A percentile compares a stretch with the other conserved stretches of the same genome.
These are phyloP conservation scores for Phalanger gymnotis DNA, from an alignment of 2,797 vertebrate species.

Conservation along the genomic window DNA sequence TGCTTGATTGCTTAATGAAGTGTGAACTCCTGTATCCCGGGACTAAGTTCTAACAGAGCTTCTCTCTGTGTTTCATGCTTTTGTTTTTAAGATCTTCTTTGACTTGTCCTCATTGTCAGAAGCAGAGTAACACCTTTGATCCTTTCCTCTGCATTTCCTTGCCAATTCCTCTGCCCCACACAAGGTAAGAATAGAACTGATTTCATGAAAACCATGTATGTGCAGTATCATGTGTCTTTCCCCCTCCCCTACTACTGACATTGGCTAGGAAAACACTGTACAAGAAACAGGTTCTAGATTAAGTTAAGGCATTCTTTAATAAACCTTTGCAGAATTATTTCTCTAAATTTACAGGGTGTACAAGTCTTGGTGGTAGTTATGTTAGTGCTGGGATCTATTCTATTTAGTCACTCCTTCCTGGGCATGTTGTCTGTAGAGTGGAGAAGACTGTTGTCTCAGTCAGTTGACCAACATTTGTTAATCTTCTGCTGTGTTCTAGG, in stretches of 20 bases:
- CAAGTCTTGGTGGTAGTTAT: neutral
- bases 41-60: neutral
- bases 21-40: neutral
- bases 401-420: neutral
- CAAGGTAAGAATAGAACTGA: slow-evolving; percentile 88
- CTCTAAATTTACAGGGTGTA: neutral
- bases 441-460: neutral
- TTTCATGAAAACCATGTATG: neutral
- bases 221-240: neutral
- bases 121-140: slow-evolving; percentile 99
- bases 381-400: neutral
- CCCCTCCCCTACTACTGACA: neutral
- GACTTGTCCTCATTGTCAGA: slow-evolving; percentile 99
- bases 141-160: slow-evolving; percentile 99
- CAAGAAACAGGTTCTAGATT: neutral
- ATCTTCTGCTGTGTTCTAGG: neutral
- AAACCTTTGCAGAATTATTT: neutral
- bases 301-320: neutral
- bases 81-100: slow-evolving; percentile 92
- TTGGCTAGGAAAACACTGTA: neutral
- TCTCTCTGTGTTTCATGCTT: slow-evolving; percentile 30
- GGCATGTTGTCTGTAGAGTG: accelerated
- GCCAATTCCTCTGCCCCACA: slow-evolving; percentile 97
- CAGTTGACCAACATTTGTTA: neutral
- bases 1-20: neutral